Base-by-base conservation (phyloP, 2,888 invertebrate species). In the Xestia sexstrigata region DNA sequence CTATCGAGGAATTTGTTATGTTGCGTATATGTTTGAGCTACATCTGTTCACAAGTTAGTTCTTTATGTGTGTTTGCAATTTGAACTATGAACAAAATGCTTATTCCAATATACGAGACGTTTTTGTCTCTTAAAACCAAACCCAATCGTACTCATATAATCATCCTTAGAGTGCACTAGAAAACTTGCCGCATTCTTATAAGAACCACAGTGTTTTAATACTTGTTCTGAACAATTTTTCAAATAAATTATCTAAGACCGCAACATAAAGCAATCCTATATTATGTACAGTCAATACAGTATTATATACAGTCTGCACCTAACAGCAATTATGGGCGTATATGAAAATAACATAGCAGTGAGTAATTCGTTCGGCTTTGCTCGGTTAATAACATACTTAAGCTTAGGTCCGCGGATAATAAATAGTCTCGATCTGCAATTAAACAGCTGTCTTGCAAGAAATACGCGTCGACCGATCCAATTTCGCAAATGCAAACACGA, bases 401-500 rank as follows among this genome's bases (percentile, higher is more conserved):
- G 76, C 79, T 76, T 76, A 83, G 81, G 79, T 82, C 70, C 68
- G 72, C 69, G 75, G 83, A 84, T 89, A 90, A 90, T 90, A 89
- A 90, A 90, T 90, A 89, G 83, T 77, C 81, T 76, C 75, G 68
- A 85, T 77, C 85, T 81, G 86, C 89, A 90, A 93, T 91, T 92
- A 90, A 92, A 89, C 91, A 91, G 88, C 90, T 91, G 91, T 89
- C 91, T 88, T 86, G 89, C 88, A 90, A 87, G 88, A 87, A 81
- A 89, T 89, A 90, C 82, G 70, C 87, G 81, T 84, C 84, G 83
- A 87, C 88, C 90, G 91, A 91, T 91, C 89, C 89, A 89, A 92
- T 93, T 92, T 91, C 91, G 90, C 91, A 92, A 94, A 90, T 87
- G 88, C 88, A 90, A 92, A 93, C 92, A 92, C 91, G 94, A 95